Percentiles rank a stretch among this genome's conserved stretches.
Evolutionary conservation across 2,113 vertebrate genomes (phyloP).

Genomic region (Zosterops pallidus): DNA sequence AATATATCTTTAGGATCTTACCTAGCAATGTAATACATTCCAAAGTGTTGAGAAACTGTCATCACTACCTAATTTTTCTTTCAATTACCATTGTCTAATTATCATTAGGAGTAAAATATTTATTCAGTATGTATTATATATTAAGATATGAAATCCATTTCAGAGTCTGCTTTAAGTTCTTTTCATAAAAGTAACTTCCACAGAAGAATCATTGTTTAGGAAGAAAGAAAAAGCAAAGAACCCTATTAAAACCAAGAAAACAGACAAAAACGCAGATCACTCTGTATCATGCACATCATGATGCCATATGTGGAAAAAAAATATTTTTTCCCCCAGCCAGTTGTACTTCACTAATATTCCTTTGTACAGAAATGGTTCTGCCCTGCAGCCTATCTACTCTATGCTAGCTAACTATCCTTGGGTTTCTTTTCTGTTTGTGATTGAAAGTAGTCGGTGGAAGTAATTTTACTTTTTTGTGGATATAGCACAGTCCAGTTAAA

Average conservation of each 20-base stretch:
- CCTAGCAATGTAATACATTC: slow-evolving; percentile 39
- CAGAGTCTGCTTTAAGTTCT: not conserved
- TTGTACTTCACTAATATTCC: not conserved
- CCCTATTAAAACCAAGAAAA: not conserved
- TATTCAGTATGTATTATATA: slow-evolving; percentile 18
- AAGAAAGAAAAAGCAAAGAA: not conserved
- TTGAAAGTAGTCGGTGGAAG: not conserved
- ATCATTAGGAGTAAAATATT: slow-evolving; percentile 45
- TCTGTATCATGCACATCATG: not conserved
- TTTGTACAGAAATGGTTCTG: not conserved
- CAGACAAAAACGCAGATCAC: not conserved
- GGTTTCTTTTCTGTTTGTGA: not conserved
- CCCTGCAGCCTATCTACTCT: not conserved
- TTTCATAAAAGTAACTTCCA: not conserved
- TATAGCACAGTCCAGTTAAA: not conserved
- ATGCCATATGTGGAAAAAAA: not conserved
- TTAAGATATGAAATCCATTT: slow-evolving; percentile 15
- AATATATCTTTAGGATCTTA: slow-evolving; percentile 62
- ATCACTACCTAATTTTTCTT: slow-evolving; percentile 66
- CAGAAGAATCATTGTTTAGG: not conserved
- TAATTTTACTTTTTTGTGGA: not conserved
- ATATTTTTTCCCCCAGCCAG: not conserved
- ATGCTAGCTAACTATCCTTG: not conserved
- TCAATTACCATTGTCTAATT: slow-evolving; percentile 67
- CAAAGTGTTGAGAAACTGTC: slow-evolving; percentile 56